Evolutionary conservation across 2,888 invertebrate genomes (phyloP).

Genomic region (Polymixis lichenea): DNA sequence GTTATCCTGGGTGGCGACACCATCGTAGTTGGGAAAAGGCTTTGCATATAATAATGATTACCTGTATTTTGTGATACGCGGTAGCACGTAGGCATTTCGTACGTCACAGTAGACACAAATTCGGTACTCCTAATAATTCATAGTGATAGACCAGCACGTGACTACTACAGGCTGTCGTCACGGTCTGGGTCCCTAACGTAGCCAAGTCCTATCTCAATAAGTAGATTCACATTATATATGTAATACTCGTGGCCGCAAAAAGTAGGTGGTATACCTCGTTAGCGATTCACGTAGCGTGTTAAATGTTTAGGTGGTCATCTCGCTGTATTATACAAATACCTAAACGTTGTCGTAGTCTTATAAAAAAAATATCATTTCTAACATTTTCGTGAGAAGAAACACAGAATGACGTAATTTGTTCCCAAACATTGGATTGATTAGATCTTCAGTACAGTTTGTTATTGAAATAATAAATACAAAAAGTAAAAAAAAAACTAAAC

Average conservation of each 20-base stretch:
- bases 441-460: constrained; percentile 30
- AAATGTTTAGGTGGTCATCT: constrained; percentile 13
- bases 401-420: constrained; percentile 27
- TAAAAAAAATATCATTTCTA: constrained; percentile 3
- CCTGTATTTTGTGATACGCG: background rate
- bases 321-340: background rate
- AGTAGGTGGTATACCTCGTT: constrained; percentile 44
- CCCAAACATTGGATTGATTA: constrained; percentile 31
- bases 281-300: constrained; percentile 50
- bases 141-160: background rate
- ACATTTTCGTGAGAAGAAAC: constrained; percentile 16
- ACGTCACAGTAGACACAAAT: background rate
- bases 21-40: background rate
- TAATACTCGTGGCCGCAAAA: constrained; percentile 31
- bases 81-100: background rate
- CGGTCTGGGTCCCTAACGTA: background rate
- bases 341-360: background rate
- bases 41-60: background rate
- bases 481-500: background rate
- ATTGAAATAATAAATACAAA: constrained; percentile 13
- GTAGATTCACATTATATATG: background rate
- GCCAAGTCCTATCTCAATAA: background rate
- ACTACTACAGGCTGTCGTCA: background rate
- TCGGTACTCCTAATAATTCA: background rate
- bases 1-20: background rate